These are phyloP conservation scores for Mola mola DNA, from an alignment of 2,113 vertebrate genomes.

Conservation along the genomic window DNA sequence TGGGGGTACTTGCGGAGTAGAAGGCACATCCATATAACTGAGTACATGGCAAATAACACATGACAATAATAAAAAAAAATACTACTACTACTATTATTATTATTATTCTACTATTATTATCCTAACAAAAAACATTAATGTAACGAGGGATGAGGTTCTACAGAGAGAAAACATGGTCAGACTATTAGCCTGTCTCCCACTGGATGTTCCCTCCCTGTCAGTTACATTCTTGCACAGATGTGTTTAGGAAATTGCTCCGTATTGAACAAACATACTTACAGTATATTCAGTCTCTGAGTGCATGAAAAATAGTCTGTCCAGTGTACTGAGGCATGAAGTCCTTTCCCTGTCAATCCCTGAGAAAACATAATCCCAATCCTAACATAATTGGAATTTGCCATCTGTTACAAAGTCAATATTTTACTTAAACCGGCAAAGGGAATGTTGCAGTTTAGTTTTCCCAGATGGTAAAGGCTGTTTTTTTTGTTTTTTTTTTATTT, in stretches of 20 bases:
- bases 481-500: too few relatives aligned
- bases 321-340: conserved; percentile 48
- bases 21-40: background rate
- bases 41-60: background rate
- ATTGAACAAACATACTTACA: conserved; percentile 29
- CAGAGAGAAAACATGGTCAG: conserved; percentile 1
- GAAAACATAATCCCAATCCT: conserved; percentile 35
- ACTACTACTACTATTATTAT: too few relatives aligned
- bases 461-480: too few relatives aligned
- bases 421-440: conserved; percentile 8
- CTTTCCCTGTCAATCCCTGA: conserved; percentile 54
- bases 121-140: too few relatives aligned
- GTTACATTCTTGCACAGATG: conserved; percentile 11
- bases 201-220: conserved; percentile 18
- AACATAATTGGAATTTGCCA: conserved; percentile 28
- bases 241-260: conserved; percentile 58
- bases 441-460: conserved; percentile 1
- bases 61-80: too few relatives aligned
- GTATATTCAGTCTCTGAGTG: conserved; percentile 29
- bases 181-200: conserved; percentile 10
- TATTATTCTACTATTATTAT: too few relatives aligned
- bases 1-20: conserved; percentile 1
- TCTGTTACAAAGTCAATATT: conserved; percentile 41
- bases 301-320: conserved; percentile 55
- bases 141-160: too few relatives aligned